Conservation (phyloP, 2,888 invertebrate species). For the Nemurella pictetii region DNA sequence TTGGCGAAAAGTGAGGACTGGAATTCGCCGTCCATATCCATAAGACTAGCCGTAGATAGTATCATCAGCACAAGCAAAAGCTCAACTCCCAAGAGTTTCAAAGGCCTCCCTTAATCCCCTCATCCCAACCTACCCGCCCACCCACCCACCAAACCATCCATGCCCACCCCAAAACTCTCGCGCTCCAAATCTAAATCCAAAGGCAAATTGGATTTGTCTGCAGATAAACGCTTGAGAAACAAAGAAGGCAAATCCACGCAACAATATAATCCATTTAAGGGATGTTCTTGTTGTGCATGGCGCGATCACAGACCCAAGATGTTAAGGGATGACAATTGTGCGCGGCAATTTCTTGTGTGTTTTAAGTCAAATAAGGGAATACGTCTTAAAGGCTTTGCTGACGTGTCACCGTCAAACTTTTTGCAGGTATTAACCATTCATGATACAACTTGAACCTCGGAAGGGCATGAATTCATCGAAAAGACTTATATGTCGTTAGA, state of each 20-base stretch:
- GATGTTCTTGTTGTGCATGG: not conserved
- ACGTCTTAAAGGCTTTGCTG: no score
- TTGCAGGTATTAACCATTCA: not conserved
- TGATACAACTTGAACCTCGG: not conserved
- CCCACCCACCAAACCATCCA: not conserved
- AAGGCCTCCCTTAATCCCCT: constrained; percentile 23
- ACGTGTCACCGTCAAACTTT: not conserved
- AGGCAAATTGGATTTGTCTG: constrained; percentile 41
- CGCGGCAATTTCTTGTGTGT: not conserved
- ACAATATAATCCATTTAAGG: constrained; percentile 40
- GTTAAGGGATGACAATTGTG: not conserved
- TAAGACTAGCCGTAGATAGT: not conserved
- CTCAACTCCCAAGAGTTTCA: constrained; percentile 27
- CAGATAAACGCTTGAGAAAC: constrained; percentile 34
- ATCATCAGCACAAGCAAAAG: constrained; percentile 14
- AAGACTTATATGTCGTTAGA: not conserved
- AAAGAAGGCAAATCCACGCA: constrained; percentile 35
- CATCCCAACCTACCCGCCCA: no score
- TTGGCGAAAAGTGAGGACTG: not conserved
- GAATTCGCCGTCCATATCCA: not conserved
- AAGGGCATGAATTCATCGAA: not conserved
- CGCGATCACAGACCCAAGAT: not conserved
- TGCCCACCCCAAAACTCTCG: constrained; percentile 18
- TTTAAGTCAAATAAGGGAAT: not conserved
- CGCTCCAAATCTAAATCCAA: constrained; percentile 35